Evolutionary conservation across 2,888 invertebrate species (phyloP).

Genomic region (Neria commutata): DNA sequence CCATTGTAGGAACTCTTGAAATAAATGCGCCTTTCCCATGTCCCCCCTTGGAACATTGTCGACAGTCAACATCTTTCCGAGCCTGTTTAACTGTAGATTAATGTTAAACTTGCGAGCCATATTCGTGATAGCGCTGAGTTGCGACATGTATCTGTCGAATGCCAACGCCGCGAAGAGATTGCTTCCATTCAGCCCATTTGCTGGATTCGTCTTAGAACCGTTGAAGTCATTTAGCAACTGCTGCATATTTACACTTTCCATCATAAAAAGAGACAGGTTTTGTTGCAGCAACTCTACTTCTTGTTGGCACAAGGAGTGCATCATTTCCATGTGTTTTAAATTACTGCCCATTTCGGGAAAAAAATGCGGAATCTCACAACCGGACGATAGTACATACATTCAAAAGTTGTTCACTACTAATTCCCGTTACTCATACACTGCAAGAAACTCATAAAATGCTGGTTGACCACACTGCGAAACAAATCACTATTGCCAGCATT

Average conservation of each 20-base stretch:
- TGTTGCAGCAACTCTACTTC: slow-evolving; percentile 28
- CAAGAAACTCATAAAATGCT: too few relatives aligned
- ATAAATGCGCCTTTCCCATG: neutral
- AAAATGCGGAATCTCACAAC: too few relatives aligned
- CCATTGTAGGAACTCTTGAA: slow-evolving; percentile 15
- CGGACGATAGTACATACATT: too few relatives aligned
- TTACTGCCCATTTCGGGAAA: neutral
- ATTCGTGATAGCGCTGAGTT: slow-evolving; percentile 26
- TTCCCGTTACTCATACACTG: too few relatives aligned
- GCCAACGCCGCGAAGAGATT: slow-evolving; percentile 17
- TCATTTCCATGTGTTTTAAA: slow-evolving; percentile 23
- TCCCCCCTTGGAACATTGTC: neutral
- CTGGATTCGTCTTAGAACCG: too few relatives aligned
- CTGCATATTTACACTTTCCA: slow-evolving; percentile 22
- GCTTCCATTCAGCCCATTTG: too few relatives aligned
- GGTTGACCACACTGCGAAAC: too few relatives aligned
- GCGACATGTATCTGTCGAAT: slow-evolving; percentile 34
- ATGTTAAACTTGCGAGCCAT: slow-evolving; percentile 35
- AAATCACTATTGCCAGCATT: too few relatives aligned
- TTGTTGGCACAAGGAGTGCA: slow-evolving; percentile 30
- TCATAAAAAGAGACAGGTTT: slow-evolving; percentile 25
- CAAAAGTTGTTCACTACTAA: too few relatives aligned
- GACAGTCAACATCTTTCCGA: slow-evolving; percentile 17
- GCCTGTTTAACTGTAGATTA: slow-evolving; percentile 28
- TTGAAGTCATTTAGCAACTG: too few relatives aligned